Percentiles rank a stretch among this genome's conserved stretches.
These are phyloP conservation scores for Lydus trimaculatus DNA, from an alignment of 2,888 invertebrate genomes.

Conservation along the genomic window DNA sequence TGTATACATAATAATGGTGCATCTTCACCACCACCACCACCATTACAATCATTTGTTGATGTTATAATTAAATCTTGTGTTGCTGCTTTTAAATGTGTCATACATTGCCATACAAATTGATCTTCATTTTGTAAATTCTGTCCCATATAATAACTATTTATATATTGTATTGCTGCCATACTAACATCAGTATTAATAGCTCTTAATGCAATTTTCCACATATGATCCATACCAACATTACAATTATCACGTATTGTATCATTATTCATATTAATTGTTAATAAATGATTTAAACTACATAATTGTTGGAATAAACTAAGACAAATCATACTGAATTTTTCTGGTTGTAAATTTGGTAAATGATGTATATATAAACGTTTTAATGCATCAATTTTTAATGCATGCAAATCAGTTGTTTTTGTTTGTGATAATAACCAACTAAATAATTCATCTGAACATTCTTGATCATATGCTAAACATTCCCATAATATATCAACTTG, in stretches of 20 bases:
- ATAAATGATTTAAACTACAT: slow-evolving; percentile 84
- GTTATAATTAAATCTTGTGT: slow-evolving; percentile 76
- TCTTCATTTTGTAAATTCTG: slow-evolving; percentile 89
- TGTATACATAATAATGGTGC: slow-evolving; percentile 89
- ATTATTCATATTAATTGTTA: slow-evolving; percentile 68
- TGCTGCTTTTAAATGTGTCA: slow-evolving; percentile 88
- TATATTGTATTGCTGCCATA: slow-evolving; percentile 92
- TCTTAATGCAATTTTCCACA: slow-evolving; percentile 92
- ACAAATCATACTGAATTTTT: slow-evolving; percentile 91
- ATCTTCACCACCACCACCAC: slow-evolving; percentile 72
- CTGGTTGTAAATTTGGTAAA: slow-evolving; percentile 86
- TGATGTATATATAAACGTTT: slow-evolving; percentile 89
- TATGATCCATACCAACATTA: slow-evolving; percentile 88
- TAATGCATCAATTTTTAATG: slow-evolving; percentile 84
- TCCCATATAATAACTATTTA: slow-evolving; percentile 94
- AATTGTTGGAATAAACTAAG: slow-evolving; percentile 90
- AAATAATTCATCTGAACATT: slow-evolving; percentile 91
- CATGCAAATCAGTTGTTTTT: slow-evolving; percentile 91
- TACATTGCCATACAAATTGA: slow-evolving; percentile 92
- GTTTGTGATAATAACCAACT: slow-evolving; percentile 93
- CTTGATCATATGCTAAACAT: slow-evolving; percentile 84
- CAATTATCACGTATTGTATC: slow-evolving; percentile 60
- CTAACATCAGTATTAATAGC: slow-evolving; percentile 94
- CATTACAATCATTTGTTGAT: slow-evolving; percentile 55
- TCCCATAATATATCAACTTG: slow-evolving; percentile 94